Percentiles rank a stretch among this genome's conserved stretches.
Evolutionary conservation across 2,113 vertebrate genomes (phyloP).

Genomic region (Corydoras sp.): DNA sequence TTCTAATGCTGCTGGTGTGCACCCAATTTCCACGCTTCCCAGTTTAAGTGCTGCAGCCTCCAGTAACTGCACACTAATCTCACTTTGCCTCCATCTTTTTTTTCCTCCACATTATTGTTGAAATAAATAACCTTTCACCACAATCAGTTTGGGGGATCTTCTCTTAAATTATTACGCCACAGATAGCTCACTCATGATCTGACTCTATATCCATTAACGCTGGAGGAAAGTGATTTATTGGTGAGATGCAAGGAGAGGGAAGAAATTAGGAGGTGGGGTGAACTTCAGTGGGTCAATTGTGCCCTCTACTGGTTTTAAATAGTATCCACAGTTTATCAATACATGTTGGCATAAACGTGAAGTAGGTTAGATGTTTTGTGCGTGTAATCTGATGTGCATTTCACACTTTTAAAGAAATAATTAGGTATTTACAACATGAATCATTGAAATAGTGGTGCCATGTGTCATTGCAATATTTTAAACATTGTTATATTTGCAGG

Average conservation of each 20-base stretch:
- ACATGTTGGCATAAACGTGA: too few species aligned
- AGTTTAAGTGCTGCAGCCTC: slow-evolving; percentile 66
- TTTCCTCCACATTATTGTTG: slow-evolving; percentile 64
- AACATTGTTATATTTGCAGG: too few species aligned
- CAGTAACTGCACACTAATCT: slow-evolving; percentile 66
- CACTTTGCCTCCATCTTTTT: slow-evolving; percentile 57
- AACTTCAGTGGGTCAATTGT: slow-evolving; percentile 64
- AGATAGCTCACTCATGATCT: slow-evolving; percentile 78
- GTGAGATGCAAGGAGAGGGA: slow-evolving; percentile 56
- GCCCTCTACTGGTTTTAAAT: slow-evolving; percentile 65
- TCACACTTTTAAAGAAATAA: too few species aligned
- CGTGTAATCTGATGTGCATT: too few species aligned
- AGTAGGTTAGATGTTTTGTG: too few species aligned
- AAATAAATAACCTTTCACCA: slow-evolving; percentile 78
- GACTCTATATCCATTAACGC: slow-evolving; percentile 74
- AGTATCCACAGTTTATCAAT: not conserved
- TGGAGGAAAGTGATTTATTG: slow-evolving; percentile 73
- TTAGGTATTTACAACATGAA: too few species aligned
- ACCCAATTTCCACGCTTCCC: slow-evolving; percentile 69
- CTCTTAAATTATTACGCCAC: slow-evolving; percentile 73
- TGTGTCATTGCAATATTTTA: too few species aligned
- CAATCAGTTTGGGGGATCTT: slow-evolving; percentile 72
- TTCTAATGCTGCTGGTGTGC: slow-evolving; percentile 70
- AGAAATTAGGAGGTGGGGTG: slow-evolving; percentile 24
- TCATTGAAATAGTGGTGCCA: too few species aligned